Evolutionary conservation across 2,888 invertebrate genomes (phyloP), one percentile per base, ranked within the genome.

Genomic region (Tridacna gigas): DNA sequence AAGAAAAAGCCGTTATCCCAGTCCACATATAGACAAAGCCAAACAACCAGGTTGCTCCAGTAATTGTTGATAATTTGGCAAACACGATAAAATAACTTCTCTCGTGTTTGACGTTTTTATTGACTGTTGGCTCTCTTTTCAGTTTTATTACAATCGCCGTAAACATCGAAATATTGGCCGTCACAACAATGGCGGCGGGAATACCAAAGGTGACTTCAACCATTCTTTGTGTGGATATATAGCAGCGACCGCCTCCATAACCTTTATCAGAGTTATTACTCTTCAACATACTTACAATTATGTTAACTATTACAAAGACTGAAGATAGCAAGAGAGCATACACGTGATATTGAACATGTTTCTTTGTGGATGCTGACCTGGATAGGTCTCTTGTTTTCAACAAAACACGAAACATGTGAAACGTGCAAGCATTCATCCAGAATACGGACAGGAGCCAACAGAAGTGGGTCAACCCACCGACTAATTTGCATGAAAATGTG

Each of bases 391-490:
- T 20, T 47, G 45, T 69, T 47, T 69, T 37, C 22, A 69, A 20
- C 56, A 87, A 77, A 0, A 79, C 77, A 13, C 77, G 25, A n/a
- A 77, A 81, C 74, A 81, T 75, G 63, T 87, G 84, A 56, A 78
- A 77, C 0, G 84, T 80, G 47, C 87, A 87, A 11, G 77, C 60
- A 26, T 87, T 84, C 87, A 85, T 87, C 87, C 87, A 87, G 69
- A 83, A 74, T 47, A 85, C 18, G 4, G 81, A 60, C 37, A 75
- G 28, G 5, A 87, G 71, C 83, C 83, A 87, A 20, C 65, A 81
- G 56, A 81, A 87, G 69, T 87, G 87, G 22, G 82, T 77, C n/a
- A 51, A 22, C 0, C 80, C 26, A 60, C 84, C 87, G 15, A 85
- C 11, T 12, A 66, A 7, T 51, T 74, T 74, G 37, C 87, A 87